Base-by-base conservation (phyloP, 2,113 vertebrate species). In the Promerops cafer region DNA sequence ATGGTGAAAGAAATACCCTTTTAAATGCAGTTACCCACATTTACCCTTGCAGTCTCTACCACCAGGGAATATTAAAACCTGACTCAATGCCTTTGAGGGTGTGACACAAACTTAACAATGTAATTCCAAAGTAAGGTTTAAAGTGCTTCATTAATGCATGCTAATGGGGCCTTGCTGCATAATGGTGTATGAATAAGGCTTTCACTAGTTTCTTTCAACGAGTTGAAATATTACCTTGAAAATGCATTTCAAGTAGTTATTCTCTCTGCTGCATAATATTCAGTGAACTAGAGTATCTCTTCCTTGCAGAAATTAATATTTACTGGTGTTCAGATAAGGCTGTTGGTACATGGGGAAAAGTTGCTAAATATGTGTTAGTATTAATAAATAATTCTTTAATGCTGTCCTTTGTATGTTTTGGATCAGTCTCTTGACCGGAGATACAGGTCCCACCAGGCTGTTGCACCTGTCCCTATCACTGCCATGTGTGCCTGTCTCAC, bases 51-150 rank as follows among this genome's bases (percentile, higher is more conserved):
- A 61, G 63, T 42, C 42, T 89, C n/a, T 88, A 21, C 66, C 79
- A 90, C 13, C 64, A 63, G 68, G 59, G 77, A 94, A 65, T 57
- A 83, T 15, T 83, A 92, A 96, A 93, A 90, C 42, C 42, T 77
- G 35, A 66, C 71, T 83, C 63, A 90, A 6, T 39, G 81, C 79
- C 27, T 92, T 80, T 77, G 63, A 81, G 56, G 79, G 35, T 45
- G n/a, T 88, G 54, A 69, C 69, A 92, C 31, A 72, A 80, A 52
- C 47, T 83, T 72, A 65, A 60, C 57, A 91, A 86, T 33, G 7
- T 12, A 88, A 88, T 70, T 88, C 54, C 53, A 17, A 86, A 83
- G 10, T 65, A 45, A 61, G 54, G 31, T 52, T 78, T 83, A 15
- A 44, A 39, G 82, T 39, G 66, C 59, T 40, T 83, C 52, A 40